Base-by-base conservation (phyloP, 1,140 invertebrate genomes). In the Sycophila sp. region DNA sequence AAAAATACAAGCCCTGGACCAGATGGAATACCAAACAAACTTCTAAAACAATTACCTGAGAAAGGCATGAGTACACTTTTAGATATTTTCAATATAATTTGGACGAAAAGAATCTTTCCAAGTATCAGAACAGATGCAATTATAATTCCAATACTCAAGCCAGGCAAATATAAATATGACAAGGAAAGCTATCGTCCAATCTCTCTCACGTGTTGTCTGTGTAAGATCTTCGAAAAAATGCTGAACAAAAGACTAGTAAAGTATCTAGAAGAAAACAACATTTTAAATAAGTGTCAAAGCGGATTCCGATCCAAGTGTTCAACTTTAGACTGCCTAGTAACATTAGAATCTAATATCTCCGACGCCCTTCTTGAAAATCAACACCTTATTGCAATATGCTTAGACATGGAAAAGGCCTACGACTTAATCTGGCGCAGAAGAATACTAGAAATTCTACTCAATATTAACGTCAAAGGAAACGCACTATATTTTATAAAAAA, bases 381-480 rank as follows among this genome's bases (percentile, higher is more conserved):
- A 42, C n/a, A 42, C 5, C 11, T 36, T 36, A 36, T 75, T 17
- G 55, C 65, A 8, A 58, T 77, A 15, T 73, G 74, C n/a, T 72
- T 77, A 40, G 76, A 78, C 28, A 73, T 75, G 11, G 68, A 78
- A 63, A 80, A 79, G 55, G 73, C 71, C 4, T 77, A 75, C 36
- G 77, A 80, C 24, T 71, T 40, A 13, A 32, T 73, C 17, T 72
- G 65, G 65, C 28, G 42, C 38, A 8, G 59, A 15, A 38, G 60
- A 59, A n/a, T n/a, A n/a, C 13, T 73, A 58, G 11, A 70, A 45
- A 55, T 64, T 1, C 55, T 74, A 28, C 22, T n/a, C 8, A 63
- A 73, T 32, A 10, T n/a, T 0, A 68, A 70, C 32, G 62, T 73
- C 19, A 71, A 49, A 3, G 75, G 67, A 34, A 32, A 68, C 10